These are phyloP conservation scores for Drosophila prosaltans DNA, from an alignment of 1,140 invertebrate species.

Conservation along the genomic window DNA sequence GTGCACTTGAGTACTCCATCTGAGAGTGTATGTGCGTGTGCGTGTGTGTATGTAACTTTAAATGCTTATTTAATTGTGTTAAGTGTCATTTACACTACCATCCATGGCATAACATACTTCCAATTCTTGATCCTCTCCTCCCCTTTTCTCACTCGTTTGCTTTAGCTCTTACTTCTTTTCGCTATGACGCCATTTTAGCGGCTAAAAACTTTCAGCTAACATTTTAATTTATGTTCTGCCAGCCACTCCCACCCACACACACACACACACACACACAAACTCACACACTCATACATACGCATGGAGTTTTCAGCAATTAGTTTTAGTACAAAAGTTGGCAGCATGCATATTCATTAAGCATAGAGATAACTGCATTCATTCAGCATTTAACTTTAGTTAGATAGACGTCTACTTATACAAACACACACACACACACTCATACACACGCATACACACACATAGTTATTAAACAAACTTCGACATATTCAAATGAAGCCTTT, in stretches of 20 bases:
- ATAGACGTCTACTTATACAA: not conserved
- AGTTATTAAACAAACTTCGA: not conserved
- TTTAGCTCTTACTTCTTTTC: constrained; percentile 23
- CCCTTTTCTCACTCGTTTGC: constrained; percentile 8
- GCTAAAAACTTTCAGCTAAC: constrained; percentile 76
- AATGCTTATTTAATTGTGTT: constrained; percentile 81
- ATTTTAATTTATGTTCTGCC: constrained; percentile 76
- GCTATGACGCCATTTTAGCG: constrained; percentile 59
- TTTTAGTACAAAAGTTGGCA: constrained; percentile 65
- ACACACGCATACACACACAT: not conserved
- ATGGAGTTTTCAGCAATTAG: constrained; percentile 63
- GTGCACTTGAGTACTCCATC: constrained; percentile 45
- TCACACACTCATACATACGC: not conserved
- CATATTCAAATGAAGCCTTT: not conserved
- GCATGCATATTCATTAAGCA: constrained; percentile 69
- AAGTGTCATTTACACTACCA: constrained; percentile 75
- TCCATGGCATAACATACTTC: constrained; percentile 15
- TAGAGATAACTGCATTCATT: constrained; percentile 50
- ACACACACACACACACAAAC: constrained; percentile 1
- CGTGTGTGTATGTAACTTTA: constrained; percentile 60
- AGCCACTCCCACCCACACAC: constrained; percentile 21
- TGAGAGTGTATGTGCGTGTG: constrained; percentile 8
- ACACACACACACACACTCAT: not conserved
- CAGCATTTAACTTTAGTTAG: constrained; percentile 6
- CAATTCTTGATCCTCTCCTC: constrained; percentile 5